Conservation (phyloP, 2,888 invertebrate species). For the Clivina fossor region DNA sequence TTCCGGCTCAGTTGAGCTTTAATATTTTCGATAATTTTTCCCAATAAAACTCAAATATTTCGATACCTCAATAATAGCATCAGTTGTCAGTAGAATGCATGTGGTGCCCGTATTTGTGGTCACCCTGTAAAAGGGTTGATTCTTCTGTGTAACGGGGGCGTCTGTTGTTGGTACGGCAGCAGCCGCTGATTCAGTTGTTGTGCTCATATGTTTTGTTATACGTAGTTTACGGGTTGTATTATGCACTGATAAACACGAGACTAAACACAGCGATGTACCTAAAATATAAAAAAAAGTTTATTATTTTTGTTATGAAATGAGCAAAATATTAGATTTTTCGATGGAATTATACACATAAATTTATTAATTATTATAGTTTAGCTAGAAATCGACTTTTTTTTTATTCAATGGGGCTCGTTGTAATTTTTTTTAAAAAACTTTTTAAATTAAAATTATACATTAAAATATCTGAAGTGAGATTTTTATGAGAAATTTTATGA, state of each 20-base stretch:
- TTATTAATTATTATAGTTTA: not conserved
- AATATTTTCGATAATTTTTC: too few relatives aligned
- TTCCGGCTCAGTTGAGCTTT: too few relatives aligned
- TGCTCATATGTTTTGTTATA: conserved; percentile 66
- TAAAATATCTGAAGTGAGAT: too few relatives aligned
- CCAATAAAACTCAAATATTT: too few relatives aligned
- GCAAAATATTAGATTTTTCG: not conserved
- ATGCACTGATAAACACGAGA: conserved; percentile 45
- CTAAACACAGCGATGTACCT: conserved; percentile 22
- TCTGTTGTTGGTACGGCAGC: conserved; percentile 36
- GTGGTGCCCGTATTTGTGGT: conserved; percentile 71
- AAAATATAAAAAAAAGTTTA: not conserved
- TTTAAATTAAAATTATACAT: too few relatives aligned
- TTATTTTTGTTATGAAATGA: not conserved
- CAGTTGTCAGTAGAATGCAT: conserved; percentile 76
- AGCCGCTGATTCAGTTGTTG: conserved; percentile 42
- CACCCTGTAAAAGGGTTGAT: conserved; percentile 62
- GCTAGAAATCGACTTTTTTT: too few relatives aligned
- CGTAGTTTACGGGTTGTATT: conserved; percentile 58
- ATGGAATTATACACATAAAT: not conserved
- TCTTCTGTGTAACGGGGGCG: conserved; percentile 27
- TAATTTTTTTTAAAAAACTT: too few relatives aligned
- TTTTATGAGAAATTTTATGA: too few relatives aligned
- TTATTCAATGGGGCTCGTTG: too few relatives aligned
- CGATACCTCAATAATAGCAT: conserved; percentile 67